These are phyloP conservation scores for Eulithis testata DNA, from an alignment of 2,888 invertebrate genomes.

Conservation along the genomic window DNA sequence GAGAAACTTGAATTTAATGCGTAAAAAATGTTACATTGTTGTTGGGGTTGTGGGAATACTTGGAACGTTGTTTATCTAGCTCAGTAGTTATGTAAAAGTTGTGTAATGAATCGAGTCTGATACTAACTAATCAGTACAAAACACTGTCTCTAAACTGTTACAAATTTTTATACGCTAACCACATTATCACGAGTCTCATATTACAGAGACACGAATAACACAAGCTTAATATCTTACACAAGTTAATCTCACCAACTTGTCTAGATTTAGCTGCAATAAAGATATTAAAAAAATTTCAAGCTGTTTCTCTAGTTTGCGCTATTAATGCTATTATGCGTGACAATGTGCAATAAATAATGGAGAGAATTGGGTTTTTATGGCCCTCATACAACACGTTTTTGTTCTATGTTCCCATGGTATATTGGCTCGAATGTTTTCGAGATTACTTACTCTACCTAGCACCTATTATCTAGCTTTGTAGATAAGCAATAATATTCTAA, in stretches of 20 bases:
- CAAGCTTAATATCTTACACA: too few relatives aligned
- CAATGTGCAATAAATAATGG: constrained; percentile 39
- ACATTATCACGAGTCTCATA: too few relatives aligned
- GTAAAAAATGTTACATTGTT: constrained; percentile 37
- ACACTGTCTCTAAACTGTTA: not conserved
- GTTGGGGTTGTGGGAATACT: constrained; percentile 10
- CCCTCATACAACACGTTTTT: constrained; percentile 36
- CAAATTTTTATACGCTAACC: too few relatives aligned
- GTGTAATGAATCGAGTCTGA: constrained; percentile 4
- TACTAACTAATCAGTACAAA: constrained; percentile 4
- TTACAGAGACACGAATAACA: too few relatives aligned
- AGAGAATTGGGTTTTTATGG: constrained; percentile 34
- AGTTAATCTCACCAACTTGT: too few relatives aligned
- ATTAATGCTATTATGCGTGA: constrained; percentile 39
- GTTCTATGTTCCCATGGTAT: constrained; percentile 34
- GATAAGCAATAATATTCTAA: not conserved
- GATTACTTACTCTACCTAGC: constrained; percentile 19
- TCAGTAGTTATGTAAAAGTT: constrained; percentile 1
- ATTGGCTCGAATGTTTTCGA: constrained; percentile 32
- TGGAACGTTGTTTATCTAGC: not conserved
- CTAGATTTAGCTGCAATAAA: not conserved
- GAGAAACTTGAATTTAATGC: constrained; percentile 37
- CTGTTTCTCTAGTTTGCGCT: constrained; percentile 24
- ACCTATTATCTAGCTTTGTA: not conserved
- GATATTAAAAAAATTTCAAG: constrained; percentile 16